Conservation (phyloP, 2,888 invertebrate genomes). For the Drosophila lutescens region DNA sequence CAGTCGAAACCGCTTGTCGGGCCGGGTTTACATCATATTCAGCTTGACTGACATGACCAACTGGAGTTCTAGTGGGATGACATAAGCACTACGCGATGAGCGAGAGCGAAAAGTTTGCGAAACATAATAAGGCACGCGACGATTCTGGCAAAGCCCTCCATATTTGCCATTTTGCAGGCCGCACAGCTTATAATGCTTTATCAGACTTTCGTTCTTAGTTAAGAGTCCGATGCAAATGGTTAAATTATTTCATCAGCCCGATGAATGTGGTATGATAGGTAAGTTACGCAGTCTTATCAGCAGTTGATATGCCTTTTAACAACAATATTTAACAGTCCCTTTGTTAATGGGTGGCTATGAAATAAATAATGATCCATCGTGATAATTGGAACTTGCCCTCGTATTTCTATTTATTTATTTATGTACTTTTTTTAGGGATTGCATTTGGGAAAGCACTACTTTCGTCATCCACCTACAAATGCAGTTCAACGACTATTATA, state of each 20-base stretch:
- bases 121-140: neutral
- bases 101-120: neutral
- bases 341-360: neutral
- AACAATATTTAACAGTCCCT: neutral
- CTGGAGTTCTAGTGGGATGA: constrained; percentile 22
- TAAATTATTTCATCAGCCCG: neutral
- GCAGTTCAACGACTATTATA: neutral
- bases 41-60: constrained; percentile 11
- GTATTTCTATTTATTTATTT: neutral
- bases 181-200: neutral
- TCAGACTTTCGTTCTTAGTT: neutral
- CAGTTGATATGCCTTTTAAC: too few relatives aligned
- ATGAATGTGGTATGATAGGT: neutral
- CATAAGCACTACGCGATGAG: constrained; percentile 13
- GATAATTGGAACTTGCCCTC: neutral
- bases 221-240: neutral
- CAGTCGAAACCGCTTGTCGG: neutral
- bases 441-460: neutral
- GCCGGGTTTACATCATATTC: constrained; percentile 26
- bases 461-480: neutral
- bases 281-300: neutral
- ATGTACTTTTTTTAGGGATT: neutral
- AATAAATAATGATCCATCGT: neutral
- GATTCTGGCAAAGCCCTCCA: neutral
- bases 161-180: too few relatives aligned